phyloP scores from a whole-genome alignment of 2,888 invertebrate species.

The Strigamia transsilvanica region DNA sequence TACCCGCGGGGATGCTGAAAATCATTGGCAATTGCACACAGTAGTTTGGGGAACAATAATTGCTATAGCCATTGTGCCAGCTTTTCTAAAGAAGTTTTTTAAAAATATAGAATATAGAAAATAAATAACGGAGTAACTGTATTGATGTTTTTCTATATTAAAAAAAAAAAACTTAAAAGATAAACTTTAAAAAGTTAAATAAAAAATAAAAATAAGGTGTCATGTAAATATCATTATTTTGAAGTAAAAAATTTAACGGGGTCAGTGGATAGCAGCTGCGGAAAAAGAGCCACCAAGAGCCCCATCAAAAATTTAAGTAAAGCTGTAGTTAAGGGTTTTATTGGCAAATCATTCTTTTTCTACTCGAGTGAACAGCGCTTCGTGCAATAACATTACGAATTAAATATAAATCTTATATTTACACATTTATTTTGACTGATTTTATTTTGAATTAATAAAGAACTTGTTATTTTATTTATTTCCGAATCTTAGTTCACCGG shows the following conservation, averaged over 20 bases:
- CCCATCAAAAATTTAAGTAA: slow-evolving; percentile 21
- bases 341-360: slow-evolving; percentile 17
- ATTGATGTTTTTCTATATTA: background rate
- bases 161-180: no score
- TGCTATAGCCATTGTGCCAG: background rate
- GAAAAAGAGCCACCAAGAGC: slow-evolving; percentile 19
- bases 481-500: slow-evolving; percentile 26
- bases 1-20: slow-evolving; percentile 25
- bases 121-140: background rate
- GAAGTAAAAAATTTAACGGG: background rate
- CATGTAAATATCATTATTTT: background rate
- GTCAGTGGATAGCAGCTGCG: slow-evolving; percentile 13
- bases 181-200: no score
- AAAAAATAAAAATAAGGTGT: background rate
- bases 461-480: background rate
- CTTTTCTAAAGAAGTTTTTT: background rate
- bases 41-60: slow-evolving; percentile 34
- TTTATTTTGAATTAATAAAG: background rate
- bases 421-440: background rate
- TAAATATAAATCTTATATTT: background rate
- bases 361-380: slow-evolving; percentile 11
- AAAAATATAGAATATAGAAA: background rate
- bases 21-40: slow-evolving; percentile 41
- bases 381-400: background rate
- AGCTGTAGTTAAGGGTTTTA: slow-evolving; percentile 1